These are phyloP conservation scores for Orientallactaga bullata DNA, from an alignment of 2,113 vertebrate species.

Conservation along the genomic window DNA sequence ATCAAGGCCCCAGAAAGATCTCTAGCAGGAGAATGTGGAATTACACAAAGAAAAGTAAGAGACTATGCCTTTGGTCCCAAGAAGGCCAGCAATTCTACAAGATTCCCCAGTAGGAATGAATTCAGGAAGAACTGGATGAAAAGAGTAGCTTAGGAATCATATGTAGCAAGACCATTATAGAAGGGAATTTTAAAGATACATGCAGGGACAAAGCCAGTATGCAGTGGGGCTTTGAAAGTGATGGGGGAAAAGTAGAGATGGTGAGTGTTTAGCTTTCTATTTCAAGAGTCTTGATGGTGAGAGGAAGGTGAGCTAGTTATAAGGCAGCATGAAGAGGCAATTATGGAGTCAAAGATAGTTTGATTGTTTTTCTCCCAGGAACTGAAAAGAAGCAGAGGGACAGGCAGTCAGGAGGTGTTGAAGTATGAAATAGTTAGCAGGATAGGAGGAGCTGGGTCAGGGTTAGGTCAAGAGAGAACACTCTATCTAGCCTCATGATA, in stretches of 20 bases:
- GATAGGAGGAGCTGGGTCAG: background rate
- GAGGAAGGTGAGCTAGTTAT: background rate
- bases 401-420: background rate
- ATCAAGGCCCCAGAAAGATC: background rate
- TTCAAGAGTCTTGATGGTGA: background rate
- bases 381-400: background rate
- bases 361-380: background rate
- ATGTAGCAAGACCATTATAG: background rate
- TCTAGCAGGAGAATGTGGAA: background rate
- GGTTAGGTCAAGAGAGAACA: background rate
- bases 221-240: background rate
- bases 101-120: constrained; percentile 30
- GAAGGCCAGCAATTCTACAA: background rate
- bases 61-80: constrained; percentile 32
- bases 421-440: background rate
- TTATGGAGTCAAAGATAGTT: background rate
- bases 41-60: background rate
- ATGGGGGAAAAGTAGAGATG: background rate
- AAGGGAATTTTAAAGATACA: background rate
- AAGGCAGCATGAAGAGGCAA: background rate
- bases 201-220: background rate
- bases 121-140: background rate
- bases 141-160: background rate
- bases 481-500: background rate
- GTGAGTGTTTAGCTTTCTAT: background rate